These are phyloP conservation scores for Actenoides hombroni DNA, from an alignment of 2,113 vertebrate genomes.

Conservation along the genomic window DNA sequence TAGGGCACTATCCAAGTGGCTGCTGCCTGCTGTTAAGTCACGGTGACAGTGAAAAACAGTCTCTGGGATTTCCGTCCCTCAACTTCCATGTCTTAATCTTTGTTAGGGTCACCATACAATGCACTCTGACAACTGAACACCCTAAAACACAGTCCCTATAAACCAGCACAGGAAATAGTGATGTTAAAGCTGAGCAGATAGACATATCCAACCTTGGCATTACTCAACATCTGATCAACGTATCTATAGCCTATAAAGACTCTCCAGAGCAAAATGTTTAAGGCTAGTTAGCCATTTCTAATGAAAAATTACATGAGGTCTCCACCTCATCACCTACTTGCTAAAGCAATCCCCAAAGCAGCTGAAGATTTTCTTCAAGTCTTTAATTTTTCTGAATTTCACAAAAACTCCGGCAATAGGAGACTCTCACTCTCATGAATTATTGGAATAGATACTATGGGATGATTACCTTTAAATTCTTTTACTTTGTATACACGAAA, in stretches of 20 bases:
- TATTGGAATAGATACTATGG: neutral
- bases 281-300: neutral
- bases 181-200: neutral
- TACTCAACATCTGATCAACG: neutral
- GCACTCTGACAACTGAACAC: neutral
- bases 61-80: neutral
- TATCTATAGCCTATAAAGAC: neutral
- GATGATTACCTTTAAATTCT: neutral
- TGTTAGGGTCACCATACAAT: neutral
- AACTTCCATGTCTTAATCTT: neutral
- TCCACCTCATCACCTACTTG: neutral
- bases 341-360: neutral
- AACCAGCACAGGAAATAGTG: neutral
- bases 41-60: neutral
- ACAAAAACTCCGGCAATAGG: neutral
- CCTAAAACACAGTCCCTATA: neutral
- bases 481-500: constrained; percentile 7
- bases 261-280: neutral
- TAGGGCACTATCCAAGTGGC: neutral
- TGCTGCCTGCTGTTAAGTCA: neutral
- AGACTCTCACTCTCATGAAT: neutral
- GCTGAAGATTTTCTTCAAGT: neutral
- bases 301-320: neutral
- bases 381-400: neutral
- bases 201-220: too few relatives aligned